Evolutionary conservation across 1,140 invertebrate species (phyloP).

Genomic region (Zaprionus camerounensis): DNA sequence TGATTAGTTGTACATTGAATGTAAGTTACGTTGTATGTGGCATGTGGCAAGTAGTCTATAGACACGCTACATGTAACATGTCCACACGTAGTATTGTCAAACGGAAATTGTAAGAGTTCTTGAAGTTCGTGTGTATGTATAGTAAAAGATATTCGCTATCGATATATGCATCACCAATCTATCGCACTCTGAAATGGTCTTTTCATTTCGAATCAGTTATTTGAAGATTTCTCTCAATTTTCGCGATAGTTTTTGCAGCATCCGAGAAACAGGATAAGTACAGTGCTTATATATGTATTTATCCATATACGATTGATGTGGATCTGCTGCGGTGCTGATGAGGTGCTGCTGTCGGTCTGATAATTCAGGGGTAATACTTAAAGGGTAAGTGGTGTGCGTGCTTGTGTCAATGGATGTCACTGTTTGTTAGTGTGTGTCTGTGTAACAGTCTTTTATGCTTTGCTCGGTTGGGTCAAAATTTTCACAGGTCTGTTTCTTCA

Average conservation of each 20-base stretch:
- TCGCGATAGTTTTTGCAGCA: background rate
- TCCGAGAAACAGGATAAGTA: background rate
- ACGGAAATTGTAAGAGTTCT: slow-evolving; percentile 30
- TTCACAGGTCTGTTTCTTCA: slow-evolving; percentile 32
- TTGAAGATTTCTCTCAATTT: no score
- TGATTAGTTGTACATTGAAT: slow-evolving; percentile 36
- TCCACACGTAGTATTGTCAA: slow-evolving; percentile 42
- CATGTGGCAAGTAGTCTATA: background rate
- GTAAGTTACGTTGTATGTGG: slow-evolving; percentile 27
- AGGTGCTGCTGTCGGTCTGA: background rate
- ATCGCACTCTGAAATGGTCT: background rate
- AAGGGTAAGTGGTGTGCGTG: slow-evolving; percentile 29
- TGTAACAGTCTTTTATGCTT: slow-evolving; percentile 72
- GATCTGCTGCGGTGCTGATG: background rate
- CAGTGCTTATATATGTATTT: background rate
- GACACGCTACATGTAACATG: slow-evolving; percentile 12
- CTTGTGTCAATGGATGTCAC: slow-evolving; percentile 16
- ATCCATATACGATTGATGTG: background rate
- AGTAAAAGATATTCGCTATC: background rate
- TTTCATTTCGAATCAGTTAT: no score
- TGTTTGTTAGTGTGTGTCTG: slow-evolving; percentile 29
- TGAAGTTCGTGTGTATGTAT: background rate
- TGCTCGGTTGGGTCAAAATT: slow-evolving; percentile 55
- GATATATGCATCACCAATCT: background rate
- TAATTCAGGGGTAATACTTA: slow-evolving; percentile 56